Evolutionary conservation across 1,140 invertebrate species (phyloP).

Genomic region (Meloidogyne hapla): DNA sequence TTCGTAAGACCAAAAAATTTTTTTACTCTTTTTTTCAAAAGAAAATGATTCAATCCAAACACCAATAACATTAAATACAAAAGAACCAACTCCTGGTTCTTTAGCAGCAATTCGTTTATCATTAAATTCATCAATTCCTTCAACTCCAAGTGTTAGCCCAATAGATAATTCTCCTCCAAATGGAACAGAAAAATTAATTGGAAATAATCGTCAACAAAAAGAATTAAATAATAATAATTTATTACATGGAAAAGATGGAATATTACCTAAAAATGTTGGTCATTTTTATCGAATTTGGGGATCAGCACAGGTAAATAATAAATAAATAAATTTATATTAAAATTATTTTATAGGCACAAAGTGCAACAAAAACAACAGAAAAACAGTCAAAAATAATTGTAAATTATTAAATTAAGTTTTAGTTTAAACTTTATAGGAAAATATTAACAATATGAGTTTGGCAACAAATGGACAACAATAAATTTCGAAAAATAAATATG

Average conservation of each 20-base stretch:
- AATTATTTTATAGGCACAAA: background rate
- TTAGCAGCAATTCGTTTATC: conserved; percentile 25
- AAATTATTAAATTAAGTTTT: background rate
- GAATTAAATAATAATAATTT: background rate
- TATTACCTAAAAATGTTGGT: conserved; percentile 24
- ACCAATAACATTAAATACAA: background rate
- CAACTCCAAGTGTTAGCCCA: conserved; percentile 14
- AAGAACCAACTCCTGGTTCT: conserved; percentile 16
- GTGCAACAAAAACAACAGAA: conserved; percentile 6
- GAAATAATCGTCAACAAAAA: background rate
- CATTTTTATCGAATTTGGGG: conserved; percentile 29
- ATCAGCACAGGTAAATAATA: conserved; percentile 8
- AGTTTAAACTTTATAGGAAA: background rate
- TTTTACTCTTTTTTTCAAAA: background rate
- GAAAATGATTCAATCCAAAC: background rate
- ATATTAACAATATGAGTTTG: too few species aligned
- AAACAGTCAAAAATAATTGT: background rate
- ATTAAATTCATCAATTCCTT: conserved; percentile 9
- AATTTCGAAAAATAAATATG: too few species aligned
- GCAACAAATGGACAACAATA: too few species aligned
- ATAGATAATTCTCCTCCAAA: background rate
- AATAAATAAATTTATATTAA: background rate
- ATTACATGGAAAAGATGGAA: background rate
- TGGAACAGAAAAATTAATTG: background rate
- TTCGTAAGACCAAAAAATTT: background rate